Base-by-base conservation (phyloP, 1,140 invertebrate species). In the Drosophila rhopaloa region DNA sequence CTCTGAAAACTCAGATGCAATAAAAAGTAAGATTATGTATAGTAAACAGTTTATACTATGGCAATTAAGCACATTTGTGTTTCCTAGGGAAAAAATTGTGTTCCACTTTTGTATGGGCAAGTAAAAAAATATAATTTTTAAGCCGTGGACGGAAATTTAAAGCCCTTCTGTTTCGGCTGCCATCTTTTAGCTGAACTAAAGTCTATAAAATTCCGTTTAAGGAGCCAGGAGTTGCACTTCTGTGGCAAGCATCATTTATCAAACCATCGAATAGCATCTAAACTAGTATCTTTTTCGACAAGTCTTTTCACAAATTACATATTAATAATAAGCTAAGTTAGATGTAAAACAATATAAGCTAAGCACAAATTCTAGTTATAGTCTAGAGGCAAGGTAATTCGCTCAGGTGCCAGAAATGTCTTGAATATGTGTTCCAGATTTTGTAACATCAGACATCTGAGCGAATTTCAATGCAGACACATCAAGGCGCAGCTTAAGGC, bases 61-160 rank as follows among this genome's bases (percentile, higher is more conserved):
- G 81, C 73, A 85, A 77, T 66, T 61, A 73, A 68, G 75, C 55
- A 60, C 57, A 59, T 47, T 62, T 71, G 32, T 19, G 11, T 50
- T 46, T 41, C 53, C 32, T 54, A 71, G 66, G 59, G 76, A 75
- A 67, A 67, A 79, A 66, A 53, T 70, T 58, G 62, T 76, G 56
- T 51, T 51, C 71, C 71, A 65, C 72, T 61, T 46, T 78, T 32
- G 41, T 54, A 29, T 29, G 29, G 54, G 47, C 41, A 9, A 19
- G 57, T 59, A 61, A 58, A 67, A 41, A 62, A 40, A 41, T 41
- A 41, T 13, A 50, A 27, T 43, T 24, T 56, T 41, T 59, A 62
- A 62, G 77, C 74, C 60, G 60, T 80, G 83, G 83, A 88, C 83
- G 83, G 83, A 83, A 61, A 74, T 57, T 79, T 62, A 68, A 82